These are phyloP conservation scores for Pluvianellus socialis DNA, from an alignment of 2,113 vertebrate genomes.

Conservation along the genomic window DNA sequence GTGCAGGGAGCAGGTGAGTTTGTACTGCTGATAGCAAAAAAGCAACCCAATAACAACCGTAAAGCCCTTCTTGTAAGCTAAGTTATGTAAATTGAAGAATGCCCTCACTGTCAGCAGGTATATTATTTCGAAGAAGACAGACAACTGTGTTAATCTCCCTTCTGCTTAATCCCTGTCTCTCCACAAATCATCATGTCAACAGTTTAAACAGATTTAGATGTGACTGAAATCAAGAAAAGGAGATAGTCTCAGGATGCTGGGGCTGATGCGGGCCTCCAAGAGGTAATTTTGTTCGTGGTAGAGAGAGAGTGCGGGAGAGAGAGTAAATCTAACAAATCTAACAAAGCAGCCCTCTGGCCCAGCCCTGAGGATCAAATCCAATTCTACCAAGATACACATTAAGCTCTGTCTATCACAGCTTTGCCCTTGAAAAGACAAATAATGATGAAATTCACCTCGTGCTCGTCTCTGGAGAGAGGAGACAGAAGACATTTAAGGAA, in stretches of 20 bases:
- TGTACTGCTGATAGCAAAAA: conserved; percentile 50
- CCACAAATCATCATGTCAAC: conserved; percentile 71
- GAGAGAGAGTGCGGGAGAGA: conserved; percentile 49
- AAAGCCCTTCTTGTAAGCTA: conserved; percentile 60
- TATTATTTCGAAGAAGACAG: conserved; percentile 75
- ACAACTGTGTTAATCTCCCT: conserved; percentile 78
- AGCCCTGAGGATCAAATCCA: conserved; percentile 89
- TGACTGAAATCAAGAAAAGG: conserved; percentile 77
- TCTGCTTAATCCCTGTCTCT: conserved; percentile 74
- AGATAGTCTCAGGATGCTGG: conserved; percentile 73
- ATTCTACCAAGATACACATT: conserved; percentile 89
- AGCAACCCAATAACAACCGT: conserved; percentile 39
- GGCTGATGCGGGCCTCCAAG: conserved; percentile 67
- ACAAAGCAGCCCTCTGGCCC: conserved; percentile 79
- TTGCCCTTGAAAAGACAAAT: conserved; percentile 87
- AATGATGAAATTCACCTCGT: conserved; percentile 77
- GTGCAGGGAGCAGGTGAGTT: conserved; percentile 20
- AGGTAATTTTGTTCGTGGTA: conserved; percentile 86
- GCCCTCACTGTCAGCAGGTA: conserved; percentile 73
- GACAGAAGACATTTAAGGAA: conserved; percentile 56
- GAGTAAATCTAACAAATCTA: conserved; percentile 85
- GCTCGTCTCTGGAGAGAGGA: conserved; percentile 66
- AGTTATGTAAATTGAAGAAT: conserved; percentile 76
- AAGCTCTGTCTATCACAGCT: conserved; percentile 87
- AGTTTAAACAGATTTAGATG: conserved; percentile 80